A percentile compares a stretch with the other conserved stretches of the same genome.
These are phyloP conservation scores for Leptestheria dahalacensis DNA, from an alignment of 1,140 invertebrate species.

Conservation along the genomic window DNA sequence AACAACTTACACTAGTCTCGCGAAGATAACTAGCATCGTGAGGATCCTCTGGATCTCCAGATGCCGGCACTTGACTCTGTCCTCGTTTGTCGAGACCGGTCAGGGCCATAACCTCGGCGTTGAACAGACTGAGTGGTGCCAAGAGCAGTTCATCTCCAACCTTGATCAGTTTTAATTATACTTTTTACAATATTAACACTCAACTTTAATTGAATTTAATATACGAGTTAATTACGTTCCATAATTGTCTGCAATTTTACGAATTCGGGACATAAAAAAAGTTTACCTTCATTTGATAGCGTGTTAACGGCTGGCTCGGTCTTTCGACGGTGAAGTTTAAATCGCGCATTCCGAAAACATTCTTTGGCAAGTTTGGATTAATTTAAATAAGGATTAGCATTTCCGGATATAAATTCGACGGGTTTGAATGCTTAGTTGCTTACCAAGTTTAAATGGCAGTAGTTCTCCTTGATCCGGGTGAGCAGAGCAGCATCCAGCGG, in stretches of 20 bases:
- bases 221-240: not conserved
- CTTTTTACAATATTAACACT: not conserved
- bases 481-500: slow-evolving; percentile 44
- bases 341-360: slow-evolving; percentile 67
- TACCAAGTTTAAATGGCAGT: slow-evolving; percentile 76
- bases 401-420: slow-evolving; percentile 2
- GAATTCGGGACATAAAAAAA: no score
- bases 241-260: not conserved
- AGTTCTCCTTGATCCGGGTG: slow-evolving; percentile 70
- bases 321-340: slow-evolving; percentile 59
- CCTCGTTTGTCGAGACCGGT: slow-evolving; percentile 51
- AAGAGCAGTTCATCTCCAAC: slow-evolving; percentile 88
- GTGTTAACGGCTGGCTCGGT: slow-evolving; percentile 48
- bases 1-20: slow-evolving; percentile 56
- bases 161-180: slow-evolving; percentile 32
- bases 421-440: no score
- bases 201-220: no score
- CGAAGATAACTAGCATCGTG: slow-evolving; percentile 81
- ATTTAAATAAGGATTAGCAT: not conserved
- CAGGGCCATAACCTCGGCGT: slow-evolving; percentile 72
- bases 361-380: slow-evolving; percentile 29
- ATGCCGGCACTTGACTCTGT: slow-evolving; percentile 52
- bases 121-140: slow-evolving; percentile 72
- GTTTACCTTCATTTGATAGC: slow-evolving; percentile 40
- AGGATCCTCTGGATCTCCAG: slow-evolving; percentile 79